Evolutionary conservation across 2,797 vertebrate genomes (phyloP).

Genomic region (Ptychadena robeensis): DNA sequence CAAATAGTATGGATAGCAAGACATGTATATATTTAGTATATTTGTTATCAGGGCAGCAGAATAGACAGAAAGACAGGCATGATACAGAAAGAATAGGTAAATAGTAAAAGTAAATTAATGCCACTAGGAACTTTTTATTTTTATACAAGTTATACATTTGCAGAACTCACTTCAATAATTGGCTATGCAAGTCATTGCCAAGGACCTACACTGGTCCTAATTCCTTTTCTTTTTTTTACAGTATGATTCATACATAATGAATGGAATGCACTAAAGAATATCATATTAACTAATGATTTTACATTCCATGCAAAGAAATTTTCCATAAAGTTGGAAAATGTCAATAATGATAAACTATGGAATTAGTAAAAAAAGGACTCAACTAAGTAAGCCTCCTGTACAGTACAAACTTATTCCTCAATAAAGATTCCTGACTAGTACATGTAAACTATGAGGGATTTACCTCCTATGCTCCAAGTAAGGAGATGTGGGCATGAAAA

Average conservation of each 20-base stretch:
- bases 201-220: not conserved
- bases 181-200: not conserved
- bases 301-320: not conserved
- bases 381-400: not conserved
- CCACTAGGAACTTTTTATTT: not conserved
- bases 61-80: not conserved
- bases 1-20: constrained; percentile 14
- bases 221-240: not conserved
- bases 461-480: constrained; percentile 18
- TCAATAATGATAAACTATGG: not conserved
- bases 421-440: not conserved
- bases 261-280: not conserved
- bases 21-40: not conserved
- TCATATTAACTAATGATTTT: not conserved
- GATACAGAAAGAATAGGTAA: not conserved
- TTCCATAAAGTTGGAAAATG: not conserved
- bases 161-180: not conserved
- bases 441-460: constrained; percentile 4
- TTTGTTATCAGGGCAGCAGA: not conserved
- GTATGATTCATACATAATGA: not conserved
- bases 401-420: not conserved
- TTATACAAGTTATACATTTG: not conserved
- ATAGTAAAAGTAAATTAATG: not conserved
- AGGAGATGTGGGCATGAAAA: constrained; percentile 23
- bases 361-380: not conserved